phyloP scores from a whole-genome alignment of 2,888 invertebrate genomes.

The Poecilus cupreus region DNA sequence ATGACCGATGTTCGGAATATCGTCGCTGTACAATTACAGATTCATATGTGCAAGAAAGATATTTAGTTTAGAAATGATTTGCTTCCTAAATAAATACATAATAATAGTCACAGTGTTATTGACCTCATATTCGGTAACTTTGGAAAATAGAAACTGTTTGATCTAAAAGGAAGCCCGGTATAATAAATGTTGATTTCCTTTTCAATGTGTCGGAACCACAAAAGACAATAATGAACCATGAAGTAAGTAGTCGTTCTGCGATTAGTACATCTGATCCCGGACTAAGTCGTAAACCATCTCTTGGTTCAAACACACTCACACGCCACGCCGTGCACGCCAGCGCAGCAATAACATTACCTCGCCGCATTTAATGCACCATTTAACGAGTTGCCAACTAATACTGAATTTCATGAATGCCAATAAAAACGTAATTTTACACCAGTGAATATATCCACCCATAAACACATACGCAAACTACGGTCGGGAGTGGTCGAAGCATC shows the following conservation, averaged over 20 bases:
- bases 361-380: constrained; percentile 59
- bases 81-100: no score
- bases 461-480: constrained; percentile 16
- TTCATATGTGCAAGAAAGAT: no score
- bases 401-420: constrained; percentile 60
- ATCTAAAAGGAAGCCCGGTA: no score
- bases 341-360: constrained; percentile 57
- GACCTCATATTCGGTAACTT: neutral
- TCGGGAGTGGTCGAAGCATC: neutral
- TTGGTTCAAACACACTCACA: neutral
- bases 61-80: no score
- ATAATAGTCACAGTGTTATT: no score
- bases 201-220: neutral
- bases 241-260: constrained; percentile 30
- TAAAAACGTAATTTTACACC: constrained; percentile 59
- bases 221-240: constrained; percentile 35
- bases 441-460: constrained; percentile 7
- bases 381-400: constrained; percentile 59
- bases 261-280: constrained; percentile 32
- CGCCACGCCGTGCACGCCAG: neutral
- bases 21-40: no score
- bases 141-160: no score
- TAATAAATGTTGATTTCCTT: neutral
- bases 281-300: constrained; percentile 34
- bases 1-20: no score